A percentile compares a stretch with the other conserved stretches of the same genome.
These are phyloP conservation scores for Acrobasis consociella DNA, from an alignment of 2,888 invertebrate species.

Conservation along the genomic window DNA sequence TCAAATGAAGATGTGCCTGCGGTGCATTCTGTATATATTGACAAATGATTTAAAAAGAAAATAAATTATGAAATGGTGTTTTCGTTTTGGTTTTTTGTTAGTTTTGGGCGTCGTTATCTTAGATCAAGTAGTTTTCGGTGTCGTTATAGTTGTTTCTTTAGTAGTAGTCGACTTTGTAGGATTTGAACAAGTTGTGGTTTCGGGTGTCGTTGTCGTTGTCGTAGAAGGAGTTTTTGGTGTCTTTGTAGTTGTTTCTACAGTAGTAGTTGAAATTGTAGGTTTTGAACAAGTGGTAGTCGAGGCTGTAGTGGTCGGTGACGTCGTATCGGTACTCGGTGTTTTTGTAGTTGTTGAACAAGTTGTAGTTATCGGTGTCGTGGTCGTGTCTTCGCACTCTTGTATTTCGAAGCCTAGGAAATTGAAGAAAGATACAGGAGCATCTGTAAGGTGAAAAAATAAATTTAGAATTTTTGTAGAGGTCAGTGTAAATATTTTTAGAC, in stretches of 20 bases:
- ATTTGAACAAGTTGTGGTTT: not conserved
- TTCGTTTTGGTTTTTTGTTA: too few species aligned
- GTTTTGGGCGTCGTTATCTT: not conserved
- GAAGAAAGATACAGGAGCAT: too few species aligned
- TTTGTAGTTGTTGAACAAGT: not conserved
- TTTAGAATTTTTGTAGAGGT: too few species aligned
- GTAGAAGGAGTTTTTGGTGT: not conserved
- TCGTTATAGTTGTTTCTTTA: not conserved
- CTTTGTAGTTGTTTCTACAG: not conserved
- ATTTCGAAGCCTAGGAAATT: not conserved
- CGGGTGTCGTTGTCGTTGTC: not conserved
- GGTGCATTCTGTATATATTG: too few species aligned
- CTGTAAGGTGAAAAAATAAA: too few species aligned
- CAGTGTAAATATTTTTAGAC: too few species aligned
- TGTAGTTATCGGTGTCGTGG: not conserved
- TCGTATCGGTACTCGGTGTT: not conserved
- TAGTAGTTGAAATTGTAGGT: too few species aligned
- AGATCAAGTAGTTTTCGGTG: not conserved
- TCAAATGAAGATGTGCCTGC: too few species aligned
- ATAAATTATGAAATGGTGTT: not conserved
- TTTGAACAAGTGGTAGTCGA: not conserved
- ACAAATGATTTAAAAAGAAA: too few species aligned
- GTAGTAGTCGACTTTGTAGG: not conserved
- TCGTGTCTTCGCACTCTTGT: too few species aligned
- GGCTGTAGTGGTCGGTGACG: not conserved